Base-by-base conservation (phyloP, 2,888 invertebrate genomes). In the Blastobasis lacticolella region DNA sequence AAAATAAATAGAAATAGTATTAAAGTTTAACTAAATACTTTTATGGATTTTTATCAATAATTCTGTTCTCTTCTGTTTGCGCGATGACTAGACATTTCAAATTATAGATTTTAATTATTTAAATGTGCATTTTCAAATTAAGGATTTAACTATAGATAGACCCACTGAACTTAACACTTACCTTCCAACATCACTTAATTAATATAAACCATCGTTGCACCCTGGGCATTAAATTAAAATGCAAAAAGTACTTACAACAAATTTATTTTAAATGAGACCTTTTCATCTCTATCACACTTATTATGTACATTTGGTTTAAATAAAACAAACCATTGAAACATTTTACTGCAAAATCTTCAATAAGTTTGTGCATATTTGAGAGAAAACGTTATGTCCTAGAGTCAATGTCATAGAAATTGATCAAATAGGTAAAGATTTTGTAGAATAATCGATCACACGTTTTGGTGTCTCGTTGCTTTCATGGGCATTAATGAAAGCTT, bases 251-350 rank as follows among this genome's bases (percentile, higher is more conserved):
- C 86, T 86, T 87, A 86, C 84, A 84, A 84, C 84, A 84, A 85
- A 71, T 87, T 87, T 85, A 85, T 86, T 87, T 87, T 82, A 81
- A 84, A 84, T 85, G 87, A 88, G 87, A 88, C 87, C 78, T 77
- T 85, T 84, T 78, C 85, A 84, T 88, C 87, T 87, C 87, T 88
- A 88, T 88, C 87, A 88, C 87, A 88, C 87, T 81, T 86, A 78
- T 74, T 78, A 87, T 88, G 85, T 87, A 88, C 87, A 87, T 83
- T 86, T 86, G 85, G 87, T 86, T 86, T 83, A 75, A 85, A 82
- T 83, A 85, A 84, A 88, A 86, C 81, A 86, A 86, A 86, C 84
- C 81, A 75, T 70, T 76, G 74, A 81, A 80, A 83, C 73, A 79
- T 80, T 78, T 77, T 73, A 81, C 75, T 76, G 78, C 78, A 78